Base-by-base conservation (phyloP, 2,113 vertebrate species). In the Odontesthes bonariensis region DNA sequence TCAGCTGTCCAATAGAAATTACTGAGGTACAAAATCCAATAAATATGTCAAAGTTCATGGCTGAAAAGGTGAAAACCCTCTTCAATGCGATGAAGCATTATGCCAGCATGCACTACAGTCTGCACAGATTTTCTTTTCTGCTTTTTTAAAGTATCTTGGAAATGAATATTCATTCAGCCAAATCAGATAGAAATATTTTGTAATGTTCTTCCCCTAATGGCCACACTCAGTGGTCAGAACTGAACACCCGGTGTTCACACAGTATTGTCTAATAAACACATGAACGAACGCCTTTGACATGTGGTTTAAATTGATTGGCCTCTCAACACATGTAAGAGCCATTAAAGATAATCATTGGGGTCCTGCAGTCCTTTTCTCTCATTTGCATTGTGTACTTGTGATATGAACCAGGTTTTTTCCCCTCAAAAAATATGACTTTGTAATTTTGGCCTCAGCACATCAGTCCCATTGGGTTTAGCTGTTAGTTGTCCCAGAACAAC, bases 331-430 rank as follows among this genome's bases (percentile, higher is more conserved):
- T 89, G 80, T 85, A 89, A 78, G 67, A 88, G 40, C 72, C 79
- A 92, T 93, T 92, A 89, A 81, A 85, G 42, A 72, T 80, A 86
- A 87, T 89, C 70, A 88, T 40, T 67, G 53, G 68, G 75, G 67
- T 82, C 46, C 68, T 69, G 31, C 51, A 57, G 63, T 51, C 23
- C 56, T 62, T 69, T 72, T 81, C 73, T 76, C 76, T 82, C 74
- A 51, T 52, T 61, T 82, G 63, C 19, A 64, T 84, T 73, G 32
- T 62, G 65, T 63, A 84, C 79, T 75, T 63, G 61, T 85, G 84
- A 92, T 88, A 63, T 58, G 74, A 91, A 91, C 84, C 87, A 91
- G 87, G 81, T 86, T 91, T 88, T 86, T 90, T 85, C 81, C 42
- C 79, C 73, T 77, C 31, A 63, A 82, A 86, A 77, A 88, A 73